phyloP scores from a whole-genome alignment of 1,140 invertebrate genomes.

The Ylistrum balloti region DNA sequence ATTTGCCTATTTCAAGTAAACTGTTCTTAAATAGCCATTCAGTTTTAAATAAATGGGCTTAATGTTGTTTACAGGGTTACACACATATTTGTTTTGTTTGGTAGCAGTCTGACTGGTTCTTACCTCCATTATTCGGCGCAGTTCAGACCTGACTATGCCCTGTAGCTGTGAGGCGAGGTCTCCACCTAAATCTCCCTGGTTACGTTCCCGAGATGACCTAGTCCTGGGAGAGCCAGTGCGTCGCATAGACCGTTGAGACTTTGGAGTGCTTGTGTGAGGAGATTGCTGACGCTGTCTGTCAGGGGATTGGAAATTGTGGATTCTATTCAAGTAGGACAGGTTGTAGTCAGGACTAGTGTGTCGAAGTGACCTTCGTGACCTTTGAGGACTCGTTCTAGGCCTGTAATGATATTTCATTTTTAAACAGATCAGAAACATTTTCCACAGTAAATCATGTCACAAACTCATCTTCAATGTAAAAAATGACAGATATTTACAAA shows the following conservation, averaged over 20 bases:
- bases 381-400: neutral
- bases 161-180: constrained; percentile 76
- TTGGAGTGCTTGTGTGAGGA: constrained; percentile 45
- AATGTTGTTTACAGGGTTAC: no score
- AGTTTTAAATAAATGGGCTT: no score
- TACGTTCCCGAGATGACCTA: neutral
- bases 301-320: constrained; percentile 3
- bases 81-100: no score
- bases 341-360: neutral
- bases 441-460: no score
- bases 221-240: neutral
- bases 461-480: no score
- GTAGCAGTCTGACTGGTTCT: neutral
- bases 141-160: constrained; percentile 74
- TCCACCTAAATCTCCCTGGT: constrained; percentile 43
- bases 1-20: neutral
- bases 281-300: neutral
- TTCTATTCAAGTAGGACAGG: constrained; percentile 31
- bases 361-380: neutral
- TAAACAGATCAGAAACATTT: neutral
- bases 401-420: neutral
- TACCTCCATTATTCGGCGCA: constrained; percentile 79
- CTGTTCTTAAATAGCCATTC: no score
- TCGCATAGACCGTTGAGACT: constrained; percentile 26
- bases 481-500: no score